Base-by-base conservation (phyloP, 2,797 vertebrate genomes). In the Pantherophis vulpinus region DNA sequence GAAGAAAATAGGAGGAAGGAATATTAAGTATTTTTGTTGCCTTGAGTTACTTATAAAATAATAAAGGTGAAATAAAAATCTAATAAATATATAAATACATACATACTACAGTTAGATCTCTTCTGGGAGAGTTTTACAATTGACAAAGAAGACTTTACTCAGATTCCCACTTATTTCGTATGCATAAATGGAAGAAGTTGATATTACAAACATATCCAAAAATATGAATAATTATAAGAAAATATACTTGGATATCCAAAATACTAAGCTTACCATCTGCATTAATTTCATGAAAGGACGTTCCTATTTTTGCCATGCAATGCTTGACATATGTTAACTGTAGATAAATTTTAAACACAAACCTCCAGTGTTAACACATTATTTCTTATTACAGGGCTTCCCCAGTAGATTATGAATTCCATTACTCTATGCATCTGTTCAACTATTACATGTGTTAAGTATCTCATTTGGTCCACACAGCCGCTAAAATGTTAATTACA, bases 401-500 rank as follows among this genome's bases (percentile, higher is more conserved):
- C 92, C 92, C 0, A 89, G 93, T 95, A 95, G 91, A 95, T 89
- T 27, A 70, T 86, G 79, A 95, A 91, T 93, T 56, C 88, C 89
- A 93, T 91, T 47, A 27, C 89, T 93, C 54, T 63, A 90, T 74
- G 88, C 90, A 95, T 95, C 87, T 92, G 93, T 87, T 95, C 93
- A 93, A 94, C 0, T 9, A 90, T 61, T 92, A 13, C 83, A 92
- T 92, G 91, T 93, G 91, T 79, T 93, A 93, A 93, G 91, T 79
- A 94, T 60, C 89, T 95, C 88, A 93, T 94, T 93, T 92, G 90
- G 93, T 94, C 94, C 91, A 95, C 95, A 95, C 42, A 87, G 18
- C 54, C 86, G 1, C 92, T 92, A 94, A 96, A 96, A 95, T 91
- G 93, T 96, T 96, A 96, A 96, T 94, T 95, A 96, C 90, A 96